These are phyloP conservation scores for Zygaena filipendulae DNA, from an alignment of 2,888 invertebrate species.

Conservation along the genomic window DNA sequence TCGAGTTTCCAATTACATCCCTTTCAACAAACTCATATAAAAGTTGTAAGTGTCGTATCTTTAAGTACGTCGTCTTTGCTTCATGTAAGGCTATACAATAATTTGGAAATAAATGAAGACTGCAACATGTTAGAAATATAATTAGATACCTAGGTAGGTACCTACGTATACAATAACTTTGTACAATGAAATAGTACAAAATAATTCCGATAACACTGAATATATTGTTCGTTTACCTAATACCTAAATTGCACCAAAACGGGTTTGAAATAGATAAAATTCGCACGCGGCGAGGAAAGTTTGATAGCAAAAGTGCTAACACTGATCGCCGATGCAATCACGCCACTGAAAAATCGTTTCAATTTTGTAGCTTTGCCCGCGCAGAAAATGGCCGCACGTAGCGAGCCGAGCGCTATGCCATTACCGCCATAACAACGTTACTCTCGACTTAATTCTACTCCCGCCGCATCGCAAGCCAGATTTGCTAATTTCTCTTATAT, in stretches of 20 bases:
- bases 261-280: too few species aligned
- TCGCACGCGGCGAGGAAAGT: too few species aligned
- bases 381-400: slow-evolving; percentile 44
- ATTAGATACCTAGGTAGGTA: too few species aligned
- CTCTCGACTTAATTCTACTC: slow-evolving; percentile 59
- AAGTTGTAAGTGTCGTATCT: slow-evolving; percentile 50
- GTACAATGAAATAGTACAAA: too few species aligned
- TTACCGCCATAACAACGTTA: slow-evolving; percentile 59
- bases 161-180: too few species aligned
- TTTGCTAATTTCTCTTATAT: slow-evolving; percentile 41
- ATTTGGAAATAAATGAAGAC: slow-evolving; percentile 26
- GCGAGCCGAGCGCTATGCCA: slow-evolving; percentile 46
- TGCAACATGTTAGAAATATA: too few species aligned
- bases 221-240: too few species aligned
- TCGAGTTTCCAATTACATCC: slow-evolving; percentile 62
- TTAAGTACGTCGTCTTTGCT: slow-evolving; percentile 26
- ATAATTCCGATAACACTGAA: too few species aligned
- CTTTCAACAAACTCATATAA: slow-evolving; percentile 58
- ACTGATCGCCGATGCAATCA: slow-evolving; percentile 43
- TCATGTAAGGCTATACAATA: slow-evolving; percentile 24
- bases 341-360: slow-evolving; percentile 54
- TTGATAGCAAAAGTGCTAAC: slow-evolving; percentile 33
- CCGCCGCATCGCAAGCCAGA: slow-evolving; percentile 36
- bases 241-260: too few species aligned
- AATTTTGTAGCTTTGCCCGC: slow-evolving; percentile 42